These are phyloP conservation scores for Patella caerulea DNA, from an alignment of 2,888 invertebrate genomes.

Conservation along the genomic window DNA sequence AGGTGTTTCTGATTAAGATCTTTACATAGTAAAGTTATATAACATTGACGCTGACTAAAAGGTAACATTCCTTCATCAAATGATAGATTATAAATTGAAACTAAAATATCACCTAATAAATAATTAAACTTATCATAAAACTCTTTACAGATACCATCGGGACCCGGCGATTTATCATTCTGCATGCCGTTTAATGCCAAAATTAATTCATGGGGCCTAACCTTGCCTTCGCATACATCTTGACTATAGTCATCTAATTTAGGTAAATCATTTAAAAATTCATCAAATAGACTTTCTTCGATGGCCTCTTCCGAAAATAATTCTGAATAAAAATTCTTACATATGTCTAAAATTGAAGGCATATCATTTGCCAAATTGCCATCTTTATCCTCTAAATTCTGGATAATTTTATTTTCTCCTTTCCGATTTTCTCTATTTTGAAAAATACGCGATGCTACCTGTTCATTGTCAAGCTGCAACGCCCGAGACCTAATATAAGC, in stretches of 20 bases:
- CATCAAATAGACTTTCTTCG: constrained; percentile 8
- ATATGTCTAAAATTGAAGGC: constrained; percentile 11
- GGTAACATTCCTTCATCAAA: constrained; percentile 20
- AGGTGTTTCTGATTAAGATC: constrained; percentile 28
- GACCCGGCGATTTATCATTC: constrained; percentile 36
- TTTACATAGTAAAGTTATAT: constrained; percentile 41
- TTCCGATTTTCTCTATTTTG: too few species aligned
- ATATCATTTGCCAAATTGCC: constrained; percentile 6
- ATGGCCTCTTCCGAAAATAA: constrained; percentile 19
- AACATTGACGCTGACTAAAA: constrained; percentile 20
- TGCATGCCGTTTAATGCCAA: constrained; percentile 29
- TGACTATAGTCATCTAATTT: background rate
- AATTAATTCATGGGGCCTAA: constrained; percentile 10
- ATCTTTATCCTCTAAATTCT: background rate
- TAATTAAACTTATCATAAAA: constrained; percentile 35
- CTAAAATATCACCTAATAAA: constrained; percentile 26
- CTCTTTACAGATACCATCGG: constrained; percentile 41
- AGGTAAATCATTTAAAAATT: constrained; percentile 19
- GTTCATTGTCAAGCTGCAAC: background rate
- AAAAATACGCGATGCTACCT: background rate
- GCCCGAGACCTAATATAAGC: constrained; percentile 7
- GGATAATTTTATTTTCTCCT: background rate
- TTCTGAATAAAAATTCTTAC: constrained; percentile 15
- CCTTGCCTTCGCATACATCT: constrained; percentile 7
- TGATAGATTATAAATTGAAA: constrained; percentile 22